Conservation (phyloP, 2,797 vertebrate genomes). For the Enteromius thamalakanensis region DNA sequence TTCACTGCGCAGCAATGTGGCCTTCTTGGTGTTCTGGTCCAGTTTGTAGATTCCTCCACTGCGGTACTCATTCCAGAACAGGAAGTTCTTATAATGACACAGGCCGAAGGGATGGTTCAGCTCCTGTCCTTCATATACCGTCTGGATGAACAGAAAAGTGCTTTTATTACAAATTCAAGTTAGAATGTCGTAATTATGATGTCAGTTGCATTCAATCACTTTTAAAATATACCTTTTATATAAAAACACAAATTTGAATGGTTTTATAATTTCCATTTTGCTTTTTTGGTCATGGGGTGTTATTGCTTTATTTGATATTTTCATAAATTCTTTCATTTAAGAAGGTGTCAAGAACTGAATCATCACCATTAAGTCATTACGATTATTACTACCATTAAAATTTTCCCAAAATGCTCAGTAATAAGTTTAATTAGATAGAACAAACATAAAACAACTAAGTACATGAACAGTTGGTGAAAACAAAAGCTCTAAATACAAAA, state of each 20-base stretch:
- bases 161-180: neutral
- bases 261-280: no score
- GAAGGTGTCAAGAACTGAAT: no score
- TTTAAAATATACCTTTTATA: neutral
- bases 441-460: neutral
- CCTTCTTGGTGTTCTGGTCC: constrained; percentile 84
- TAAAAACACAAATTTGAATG: no score
- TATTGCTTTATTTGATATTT: no score
- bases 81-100: constrained; percentile 84
- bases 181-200: neutral
- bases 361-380: no score
- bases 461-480: no score
- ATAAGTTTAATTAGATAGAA: neutral
- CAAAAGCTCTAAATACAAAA: no score
- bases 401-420: neutral
- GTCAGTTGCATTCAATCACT: neutral
- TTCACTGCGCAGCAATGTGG: constrained; percentile 91
- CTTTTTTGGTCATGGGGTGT: no score
- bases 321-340: no score
- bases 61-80: constrained; percentile 89
- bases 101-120: constrained; percentile 86
- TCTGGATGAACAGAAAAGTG: constrained; percentile 72
- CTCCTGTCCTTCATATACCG: constrained; percentile 91
- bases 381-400: neutral
- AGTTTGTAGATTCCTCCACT: constrained; percentile 92